Evolutionary conservation across 1,140 invertebrate species (phyloP), one percentile per base, ranked within the genome.

Genomic region (Reticulitermes speratus): DNA sequence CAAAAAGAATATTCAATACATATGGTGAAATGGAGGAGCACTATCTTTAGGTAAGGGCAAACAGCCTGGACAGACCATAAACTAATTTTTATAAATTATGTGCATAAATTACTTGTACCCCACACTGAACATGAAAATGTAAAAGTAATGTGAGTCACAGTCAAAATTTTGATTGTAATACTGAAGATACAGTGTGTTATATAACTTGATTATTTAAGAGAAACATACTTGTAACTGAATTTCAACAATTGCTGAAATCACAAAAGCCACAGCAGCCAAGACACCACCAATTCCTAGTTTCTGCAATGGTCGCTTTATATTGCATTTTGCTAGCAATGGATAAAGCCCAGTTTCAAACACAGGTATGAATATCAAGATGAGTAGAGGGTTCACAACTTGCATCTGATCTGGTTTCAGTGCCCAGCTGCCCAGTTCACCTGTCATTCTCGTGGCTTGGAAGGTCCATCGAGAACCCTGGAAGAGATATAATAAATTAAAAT

Each of bases 381-480:
- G 91, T 2, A 99, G 89, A 0, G 98, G 96, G 90, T 98, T 98
- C 2, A 98, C 89, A 0, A 97, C 95, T 91, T 97, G 96, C 93
- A 98, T 95, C 90, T 98, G 97, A 91, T 99, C 97, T 0, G 98
- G 96, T 87, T 97, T 94, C 21, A 98, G 91, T 19, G 87, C 85
- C 65, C 83, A 88, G 86, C 92, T 93, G 2, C 94, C 93, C 7
- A 98, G 90, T n/a, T 94, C 90, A 19, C 98, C 97, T 89, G 97
- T 92, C 97, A 99, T 98, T 87, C 95, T 93, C 0, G 95, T 95
- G 16, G 98, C 98, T 93, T 99, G 98, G 87, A 99, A 94, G 0
- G 97, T 98, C 98, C 98, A 99, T 83, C 96, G 93, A 1, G 98
- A 99, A 23, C 97, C 98, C 94, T 95, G 88, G 30, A 52, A 48